Evolutionary conservation across 2,113 vertebrate species (phyloP).

Genomic region (Saiga tatarica): DNA sequence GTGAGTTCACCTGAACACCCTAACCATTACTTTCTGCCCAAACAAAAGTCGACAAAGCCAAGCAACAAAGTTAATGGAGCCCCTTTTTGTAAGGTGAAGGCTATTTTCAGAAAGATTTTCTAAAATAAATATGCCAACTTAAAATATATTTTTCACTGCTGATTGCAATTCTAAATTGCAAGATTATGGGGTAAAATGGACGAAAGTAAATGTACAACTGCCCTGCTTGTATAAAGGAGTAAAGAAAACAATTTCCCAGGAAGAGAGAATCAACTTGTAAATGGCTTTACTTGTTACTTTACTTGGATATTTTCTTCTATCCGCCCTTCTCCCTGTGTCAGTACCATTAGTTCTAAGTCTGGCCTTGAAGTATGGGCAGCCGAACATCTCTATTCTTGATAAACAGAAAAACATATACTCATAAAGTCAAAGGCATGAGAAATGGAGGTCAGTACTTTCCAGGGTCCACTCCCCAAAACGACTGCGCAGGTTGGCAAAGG

Average conservation of each 20-base stretch:
- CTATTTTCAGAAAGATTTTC: neutral
- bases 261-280: neutral
- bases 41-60: neutral
- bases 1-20: neutral
- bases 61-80: neutral
- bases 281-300: neutral
- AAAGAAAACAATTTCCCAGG: neutral
- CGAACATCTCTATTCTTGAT: neutral
- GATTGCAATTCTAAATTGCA: neutral
- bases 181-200: neutral
- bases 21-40: neutral
- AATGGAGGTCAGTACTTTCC: neutral
- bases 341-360: neutral
- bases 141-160: neutral
- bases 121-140: neutral
- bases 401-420: neutral
- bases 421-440: neutral
- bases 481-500: neutral
- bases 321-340: neutral
- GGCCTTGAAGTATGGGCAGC: neutral
- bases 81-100: slow-evolving; percentile 13
- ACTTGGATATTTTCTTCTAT: neutral
- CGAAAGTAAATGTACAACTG: neutral
- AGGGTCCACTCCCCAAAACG: neutral
- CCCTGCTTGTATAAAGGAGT: neutral